Evolutionary conservation across 2,797 vertebrate genomes (phyloP).

Genomic region (Centropyge bicolor): DNA sequence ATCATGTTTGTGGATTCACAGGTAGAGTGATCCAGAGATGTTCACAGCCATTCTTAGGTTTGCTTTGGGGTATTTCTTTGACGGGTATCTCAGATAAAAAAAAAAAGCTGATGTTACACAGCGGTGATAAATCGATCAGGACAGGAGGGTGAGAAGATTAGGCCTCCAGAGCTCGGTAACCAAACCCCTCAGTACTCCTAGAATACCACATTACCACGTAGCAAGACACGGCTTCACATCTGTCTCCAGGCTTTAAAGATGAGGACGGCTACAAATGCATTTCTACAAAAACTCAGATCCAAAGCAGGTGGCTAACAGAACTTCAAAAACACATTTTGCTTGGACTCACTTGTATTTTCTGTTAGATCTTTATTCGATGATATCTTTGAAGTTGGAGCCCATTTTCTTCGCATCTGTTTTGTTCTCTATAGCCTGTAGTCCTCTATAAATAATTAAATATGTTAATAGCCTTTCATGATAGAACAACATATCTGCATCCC

Average conservation of each 20-base stretch:
- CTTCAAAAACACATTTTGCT: neutral
- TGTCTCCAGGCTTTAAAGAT: neutral
- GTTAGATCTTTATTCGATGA: neutral
- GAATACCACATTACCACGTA: neutral
- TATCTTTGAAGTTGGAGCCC: neutral
- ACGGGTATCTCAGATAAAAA: neutral
- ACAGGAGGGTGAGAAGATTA: neutral
- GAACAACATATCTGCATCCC: neutral
- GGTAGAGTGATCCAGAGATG: neutral
- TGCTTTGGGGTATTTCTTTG: slow-evolving; percentile 6
- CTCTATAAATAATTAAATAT: neutral
- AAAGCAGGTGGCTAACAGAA: neutral
- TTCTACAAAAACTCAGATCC: neutral
- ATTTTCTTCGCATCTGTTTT: neutral
- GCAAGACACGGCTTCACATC: neutral
- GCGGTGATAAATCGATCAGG: slow-evolving; percentile 36
- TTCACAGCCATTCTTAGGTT: slow-evolving; percentile 17
- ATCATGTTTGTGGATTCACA: slow-evolving; percentile 6
- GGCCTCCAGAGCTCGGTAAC: neutral
- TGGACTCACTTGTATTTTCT: neutral
- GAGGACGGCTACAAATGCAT: neutral
- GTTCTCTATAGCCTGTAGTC: neutral
- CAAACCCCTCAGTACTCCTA: neutral
- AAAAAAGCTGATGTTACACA: neutral
- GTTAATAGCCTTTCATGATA: neutral